Evolutionary conservation across 1,140 invertebrate species (phyloP).

Genomic region (Marisa cornuarietis): DNA sequence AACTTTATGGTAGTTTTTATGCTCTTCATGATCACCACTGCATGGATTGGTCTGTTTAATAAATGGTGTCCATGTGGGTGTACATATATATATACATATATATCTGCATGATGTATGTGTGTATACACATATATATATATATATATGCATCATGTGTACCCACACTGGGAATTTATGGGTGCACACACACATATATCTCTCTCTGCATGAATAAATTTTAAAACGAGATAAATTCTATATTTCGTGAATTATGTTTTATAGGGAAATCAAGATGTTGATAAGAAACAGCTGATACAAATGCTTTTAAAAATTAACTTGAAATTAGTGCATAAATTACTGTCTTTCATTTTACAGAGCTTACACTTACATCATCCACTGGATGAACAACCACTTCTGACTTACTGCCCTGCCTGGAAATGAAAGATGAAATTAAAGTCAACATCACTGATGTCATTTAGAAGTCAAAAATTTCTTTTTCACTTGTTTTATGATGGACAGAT

Average conservation of each 20-base stretch:
- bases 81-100: neutral
- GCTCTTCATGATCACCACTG: too few species aligned
- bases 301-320: too few species aligned
- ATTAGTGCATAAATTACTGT: too few species aligned
- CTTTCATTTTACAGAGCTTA: neutral
- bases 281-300: too few species aligned
- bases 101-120: constrained; percentile 1
- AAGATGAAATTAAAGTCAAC: too few species aligned
- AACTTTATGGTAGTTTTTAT: too few species aligned
- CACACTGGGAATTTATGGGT: neutral
- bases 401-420: constrained; percentile 46
- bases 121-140: neutral
- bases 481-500: too few species aligned
- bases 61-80: neutral
- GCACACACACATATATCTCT: too few species aligned
- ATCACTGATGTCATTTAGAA: too few species aligned
- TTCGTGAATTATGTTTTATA: neutral
- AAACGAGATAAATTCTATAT: neutral
- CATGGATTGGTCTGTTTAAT: too few species aligned
- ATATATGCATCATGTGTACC: neutral
- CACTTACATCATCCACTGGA: constrained; percentile 60
- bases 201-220: neutral
- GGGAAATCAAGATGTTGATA: too few species aligned
- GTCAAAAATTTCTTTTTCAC: too few species aligned
- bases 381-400: constrained; percentile 59